Evolutionary conservation across 2,797 vertebrate species (phyloP).

Genomic region (Eremophila alpestris): DNA sequence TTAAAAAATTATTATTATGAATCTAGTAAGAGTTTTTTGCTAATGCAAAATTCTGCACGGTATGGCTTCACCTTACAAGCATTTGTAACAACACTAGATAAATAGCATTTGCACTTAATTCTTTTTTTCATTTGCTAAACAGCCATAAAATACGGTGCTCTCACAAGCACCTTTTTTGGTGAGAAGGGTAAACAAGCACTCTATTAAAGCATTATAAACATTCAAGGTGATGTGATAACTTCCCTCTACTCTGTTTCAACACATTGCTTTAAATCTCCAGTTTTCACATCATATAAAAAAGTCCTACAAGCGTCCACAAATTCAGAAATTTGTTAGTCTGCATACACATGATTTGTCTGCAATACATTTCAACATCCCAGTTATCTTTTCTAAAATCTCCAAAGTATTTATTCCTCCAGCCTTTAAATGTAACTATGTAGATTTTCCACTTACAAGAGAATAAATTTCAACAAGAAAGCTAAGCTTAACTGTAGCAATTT

Average conservation of each 20-base stretch:
- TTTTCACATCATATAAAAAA: background rate
- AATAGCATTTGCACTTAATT: slow-evolving; percentile 55
- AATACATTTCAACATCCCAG: background rate
- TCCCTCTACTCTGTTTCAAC: background rate
- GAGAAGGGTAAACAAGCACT: slow-evolving; percentile 65
- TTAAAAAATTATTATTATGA: background rate
- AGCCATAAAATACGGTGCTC: slow-evolving; percentile 20
- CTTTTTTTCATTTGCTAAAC: slow-evolving; percentile 17
- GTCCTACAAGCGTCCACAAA: background rate
- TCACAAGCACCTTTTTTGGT: slow-evolving; percentile 59
- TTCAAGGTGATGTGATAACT: slow-evolving; percentile 11
- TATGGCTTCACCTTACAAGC: slow-evolving; percentile 54
- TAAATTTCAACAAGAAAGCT: background rate
- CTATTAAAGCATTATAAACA: slow-evolving; percentile 63
- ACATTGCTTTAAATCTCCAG: background rate
- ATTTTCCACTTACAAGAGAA: background rate
- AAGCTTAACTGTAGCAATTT: background rate
- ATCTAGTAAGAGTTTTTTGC: background rate
- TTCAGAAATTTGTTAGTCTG: background rate
- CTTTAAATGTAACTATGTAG: background rate
- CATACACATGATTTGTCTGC: background rate
- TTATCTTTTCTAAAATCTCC: background rate
- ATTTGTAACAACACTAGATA: slow-evolving; percentile 44
- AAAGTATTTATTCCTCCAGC: background rate
- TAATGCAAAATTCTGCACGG: background rate